Conservation (phyloP, 2,888 invertebrate genomes). For the Acrobasis suavella region DNA sequence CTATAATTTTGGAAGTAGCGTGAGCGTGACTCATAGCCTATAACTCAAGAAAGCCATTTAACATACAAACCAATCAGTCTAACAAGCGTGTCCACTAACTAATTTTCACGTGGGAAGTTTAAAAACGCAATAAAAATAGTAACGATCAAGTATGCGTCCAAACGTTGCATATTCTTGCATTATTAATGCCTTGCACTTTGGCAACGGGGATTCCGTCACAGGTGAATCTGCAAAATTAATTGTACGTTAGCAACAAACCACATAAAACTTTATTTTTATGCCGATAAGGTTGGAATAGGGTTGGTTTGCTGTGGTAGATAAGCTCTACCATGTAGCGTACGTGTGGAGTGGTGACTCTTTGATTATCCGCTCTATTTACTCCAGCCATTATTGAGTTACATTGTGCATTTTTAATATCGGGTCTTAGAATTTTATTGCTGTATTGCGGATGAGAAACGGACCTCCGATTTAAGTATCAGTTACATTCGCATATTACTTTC, state of each 20-base stretch:
- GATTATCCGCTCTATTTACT: slow-evolving; percentile 73
- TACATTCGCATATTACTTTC: no score
- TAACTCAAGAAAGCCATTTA: slow-evolving; percentile 14
- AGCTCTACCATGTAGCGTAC: slow-evolving; percentile 4
- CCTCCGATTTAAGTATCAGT: background rate
- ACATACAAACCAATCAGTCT: slow-evolving; percentile 12
- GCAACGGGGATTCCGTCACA: slow-evolving; percentile 51
- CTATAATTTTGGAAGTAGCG: background rate
- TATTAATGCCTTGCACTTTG: slow-evolving; percentile 50
- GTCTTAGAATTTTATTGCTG: slow-evolving; percentile 20
- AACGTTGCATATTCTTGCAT: slow-evolving; percentile 52
- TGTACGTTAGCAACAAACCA: slow-evolving; percentile 16
- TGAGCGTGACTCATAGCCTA: background rate
- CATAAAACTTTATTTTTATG: slow-evolving; percentile 25
- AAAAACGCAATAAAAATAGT: slow-evolving; percentile 47
- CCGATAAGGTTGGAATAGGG: background rate
- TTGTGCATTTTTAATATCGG: slow-evolving; percentile 39
- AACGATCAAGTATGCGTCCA: slow-evolving; percentile 31
- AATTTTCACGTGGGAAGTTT: slow-evolving; percentile 23
- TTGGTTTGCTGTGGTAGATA: background rate
- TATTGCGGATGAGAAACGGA: background rate
- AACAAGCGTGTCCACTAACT: slow-evolving; percentile 17
- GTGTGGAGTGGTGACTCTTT: slow-evolving; percentile 53
- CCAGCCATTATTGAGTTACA: slow-evolving; percentile 61
- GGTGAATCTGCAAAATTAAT: slow-evolving; percentile 35